phyloP scores from a whole-genome alignment of 2,888 invertebrate species.

The Nudaria mundana region DNA sequence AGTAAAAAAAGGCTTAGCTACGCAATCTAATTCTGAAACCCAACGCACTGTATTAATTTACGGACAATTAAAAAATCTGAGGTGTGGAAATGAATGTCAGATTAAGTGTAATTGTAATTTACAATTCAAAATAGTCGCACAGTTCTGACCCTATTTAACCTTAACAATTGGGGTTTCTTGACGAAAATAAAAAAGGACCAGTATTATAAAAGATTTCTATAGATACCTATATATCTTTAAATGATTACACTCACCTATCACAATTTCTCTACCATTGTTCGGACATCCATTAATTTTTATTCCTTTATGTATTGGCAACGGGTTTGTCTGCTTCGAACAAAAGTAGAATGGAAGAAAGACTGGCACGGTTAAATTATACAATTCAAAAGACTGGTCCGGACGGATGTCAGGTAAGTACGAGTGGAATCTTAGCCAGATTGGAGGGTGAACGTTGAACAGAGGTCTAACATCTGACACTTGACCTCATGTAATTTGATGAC shows the following conservation, averaged over 20 bases:
- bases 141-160: slow-evolving; percentile 65
- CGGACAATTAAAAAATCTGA: no score
- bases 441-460: slow-evolving; percentile 47
- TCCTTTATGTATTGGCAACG: slow-evolving; percentile 61
- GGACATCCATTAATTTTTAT: slow-evolving; percentile 71
- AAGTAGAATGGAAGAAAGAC: slow-evolving; percentile 68
- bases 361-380: slow-evolving; percentile 63
- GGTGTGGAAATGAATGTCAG: slow-evolving; percentile 29
- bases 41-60: no score
- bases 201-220: slow-evolving; percentile 31
- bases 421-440: slow-evolving; percentile 37
- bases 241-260: slow-evolving; percentile 80
- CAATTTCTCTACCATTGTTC: slow-evolving; percentile 75
- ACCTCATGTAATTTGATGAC: slow-evolving; percentile 31
- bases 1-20: no score
- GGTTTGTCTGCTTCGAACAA: slow-evolving; percentile 69
- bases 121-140: slow-evolving; percentile 59
- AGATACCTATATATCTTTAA: slow-evolving; percentile 52
- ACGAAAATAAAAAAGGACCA: slow-evolving; percentile 59
- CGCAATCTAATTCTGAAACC: no score
- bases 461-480: slow-evolving; percentile 42
- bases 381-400: slow-evolving; percentile 57
- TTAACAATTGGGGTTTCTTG: slow-evolving; percentile 57
- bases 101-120: slow-evolving; percentile 37
- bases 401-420: slow-evolving; percentile 46